phyloP scores from a whole-genome alignment of 2,113 vertebrate species.

The Brienomyrus longianalis region DNA sequence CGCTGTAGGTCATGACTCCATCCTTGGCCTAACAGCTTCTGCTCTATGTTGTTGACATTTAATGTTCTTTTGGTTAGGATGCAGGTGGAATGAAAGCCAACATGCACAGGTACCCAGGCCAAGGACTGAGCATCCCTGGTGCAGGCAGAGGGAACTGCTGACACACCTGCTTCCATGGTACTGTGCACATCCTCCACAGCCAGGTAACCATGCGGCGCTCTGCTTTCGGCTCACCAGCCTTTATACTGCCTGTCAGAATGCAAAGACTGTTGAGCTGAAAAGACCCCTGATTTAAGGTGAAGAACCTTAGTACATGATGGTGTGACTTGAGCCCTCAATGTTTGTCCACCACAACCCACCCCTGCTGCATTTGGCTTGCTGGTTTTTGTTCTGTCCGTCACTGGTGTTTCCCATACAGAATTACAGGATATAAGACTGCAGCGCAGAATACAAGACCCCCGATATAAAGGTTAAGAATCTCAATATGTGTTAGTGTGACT shows the following conservation, averaged over 20 bases:
- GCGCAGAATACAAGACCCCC: background rate
- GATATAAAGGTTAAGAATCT: background rate
- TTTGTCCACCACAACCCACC: background rate
- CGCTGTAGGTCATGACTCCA: background rate
- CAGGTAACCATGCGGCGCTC: conserved; percentile 52
- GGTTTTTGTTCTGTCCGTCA: background rate
- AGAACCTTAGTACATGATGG: background rate
- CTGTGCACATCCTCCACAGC: conserved; percentile 59
- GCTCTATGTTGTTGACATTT: background rate
- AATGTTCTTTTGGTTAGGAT: conserved; percentile 41
- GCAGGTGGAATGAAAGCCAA: conserved; percentile 73
- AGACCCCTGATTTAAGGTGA: background rate
- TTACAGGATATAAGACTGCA: background rate
- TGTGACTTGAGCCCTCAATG: background rate
- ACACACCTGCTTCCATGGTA: conserved; percentile 70
- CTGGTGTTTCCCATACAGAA: no score
- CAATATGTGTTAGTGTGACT: background rate
- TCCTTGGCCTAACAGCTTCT: background rate
- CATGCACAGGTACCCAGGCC: conserved; percentile 59
- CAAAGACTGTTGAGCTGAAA: background rate
- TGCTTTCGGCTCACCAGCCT: background rate
- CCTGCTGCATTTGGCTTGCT: conserved; percentile 5
- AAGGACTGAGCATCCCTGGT: conserved; percentile 62
- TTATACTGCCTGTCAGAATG: background rate
- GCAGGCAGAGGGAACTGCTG: conserved; percentile 70